Percentiles rank a stretch among this genome's conserved stretches.
Evolutionary conservation across 1,140 invertebrate genomes (phyloP).

Genomic region (Branchinecta lynchi): DNA sequence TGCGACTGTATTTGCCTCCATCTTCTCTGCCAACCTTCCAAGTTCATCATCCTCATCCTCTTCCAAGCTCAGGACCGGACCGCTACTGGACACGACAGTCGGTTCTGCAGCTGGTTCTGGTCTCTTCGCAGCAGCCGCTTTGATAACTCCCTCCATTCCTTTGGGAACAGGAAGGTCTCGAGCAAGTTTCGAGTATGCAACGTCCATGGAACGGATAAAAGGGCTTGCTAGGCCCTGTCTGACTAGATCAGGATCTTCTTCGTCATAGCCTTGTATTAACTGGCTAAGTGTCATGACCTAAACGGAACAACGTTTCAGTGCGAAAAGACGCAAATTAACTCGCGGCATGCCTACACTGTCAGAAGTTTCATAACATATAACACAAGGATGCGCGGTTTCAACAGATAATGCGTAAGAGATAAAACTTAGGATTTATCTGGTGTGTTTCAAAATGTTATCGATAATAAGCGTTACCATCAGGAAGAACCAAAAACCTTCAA

Average conservation of each 20-base stretch:
- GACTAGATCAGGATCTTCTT: conserved; percentile 68
- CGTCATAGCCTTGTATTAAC: conserved; percentile 45
- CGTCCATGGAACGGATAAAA: conserved; percentile 89
- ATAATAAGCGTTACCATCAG: too few relatives aligned
- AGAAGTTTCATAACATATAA: too few relatives aligned
- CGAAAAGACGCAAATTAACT: too few relatives aligned
- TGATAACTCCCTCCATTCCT: conserved; percentile 28
- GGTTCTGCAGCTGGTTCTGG: background rate
- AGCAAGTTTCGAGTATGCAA: conserved; percentile 73
- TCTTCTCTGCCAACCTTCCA: background rate
- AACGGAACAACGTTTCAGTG: background rate
- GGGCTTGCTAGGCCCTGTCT: conserved; percentile 55
- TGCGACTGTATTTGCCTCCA: background rate
- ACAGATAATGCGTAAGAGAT: too few relatives aligned
- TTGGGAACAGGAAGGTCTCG: conserved; percentile 54
- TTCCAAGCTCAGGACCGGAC: background rate
- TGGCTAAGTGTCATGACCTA: conserved; percentile 45
- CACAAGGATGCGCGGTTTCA: too few relatives aligned
- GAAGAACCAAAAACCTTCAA: too few relatives aligned
- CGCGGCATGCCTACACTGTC: too few relatives aligned
- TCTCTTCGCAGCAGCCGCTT: conserved; percentile 11
- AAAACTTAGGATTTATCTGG: too few relatives aligned
- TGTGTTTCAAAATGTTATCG: too few relatives aligned
- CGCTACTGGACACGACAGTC: background rate
- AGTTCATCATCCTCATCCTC: background rate